phyloP scores from a whole-genome alignment of 2,888 invertebrate species.

The Pherbina coryleti region DNA sequence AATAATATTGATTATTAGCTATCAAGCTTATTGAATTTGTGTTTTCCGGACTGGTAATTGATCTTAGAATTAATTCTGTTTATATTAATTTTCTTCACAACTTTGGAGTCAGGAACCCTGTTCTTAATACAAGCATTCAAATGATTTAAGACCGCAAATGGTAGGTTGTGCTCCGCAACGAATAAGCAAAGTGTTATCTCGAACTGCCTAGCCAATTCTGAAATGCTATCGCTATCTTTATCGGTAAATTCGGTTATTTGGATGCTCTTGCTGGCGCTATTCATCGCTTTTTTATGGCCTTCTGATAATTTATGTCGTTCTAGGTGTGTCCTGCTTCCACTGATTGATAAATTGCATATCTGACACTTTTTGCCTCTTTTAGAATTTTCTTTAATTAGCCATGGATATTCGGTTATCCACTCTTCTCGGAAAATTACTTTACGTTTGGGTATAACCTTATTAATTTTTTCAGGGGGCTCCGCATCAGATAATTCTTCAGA shows the following conservation, averaged over 20 bases:
- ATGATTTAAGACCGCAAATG: conserved; percentile 30
- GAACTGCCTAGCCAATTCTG: conserved; percentile 20
- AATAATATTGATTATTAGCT: conserved; percentile 35
- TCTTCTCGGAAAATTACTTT: not conserved
- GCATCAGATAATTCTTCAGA: not conserved
- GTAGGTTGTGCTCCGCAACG: conserved; percentile 32
- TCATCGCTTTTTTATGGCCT: not conserved
- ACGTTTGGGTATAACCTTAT: not conserved
- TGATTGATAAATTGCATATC: not conserved
- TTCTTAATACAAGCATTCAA: conserved; percentile 23
- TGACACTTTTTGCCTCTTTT: not conserved
- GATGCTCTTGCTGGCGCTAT: not conserved
- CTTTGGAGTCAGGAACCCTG: conserved; percentile 27
- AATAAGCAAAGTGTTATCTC: conserved; percentile 24
- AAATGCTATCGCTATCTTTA: not conserved
- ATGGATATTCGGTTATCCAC: not conserved
- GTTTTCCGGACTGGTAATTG: conserved; percentile 33
- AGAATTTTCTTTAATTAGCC: not conserved
- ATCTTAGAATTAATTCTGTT: conserved; percentile 33
- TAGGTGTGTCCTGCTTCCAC: conserved; percentile 1
- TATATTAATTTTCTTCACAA: conserved; percentile 27
- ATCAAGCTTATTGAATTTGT: conserved; percentile 3
- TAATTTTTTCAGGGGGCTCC: not conserved
- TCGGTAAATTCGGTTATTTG: not conserved
- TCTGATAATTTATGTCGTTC: conserved; percentile 6